These are phyloP conservation scores for Parapsyche elsis DNA, from an alignment of 1,140 invertebrate species.

Conservation along the genomic window DNA sequence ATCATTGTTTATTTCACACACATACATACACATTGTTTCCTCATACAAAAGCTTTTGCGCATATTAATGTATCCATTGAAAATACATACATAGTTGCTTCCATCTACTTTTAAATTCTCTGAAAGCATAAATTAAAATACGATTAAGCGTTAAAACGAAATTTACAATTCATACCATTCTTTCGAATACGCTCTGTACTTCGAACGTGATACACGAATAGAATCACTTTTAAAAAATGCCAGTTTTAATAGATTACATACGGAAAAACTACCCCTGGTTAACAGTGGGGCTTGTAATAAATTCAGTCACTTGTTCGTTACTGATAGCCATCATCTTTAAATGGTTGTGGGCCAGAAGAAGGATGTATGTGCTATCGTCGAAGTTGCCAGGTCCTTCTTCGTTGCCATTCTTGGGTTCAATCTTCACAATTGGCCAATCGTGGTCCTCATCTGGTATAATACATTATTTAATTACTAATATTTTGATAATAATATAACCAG, in stretches of 20 bases:
- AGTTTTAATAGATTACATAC: constrained; percentile 18
- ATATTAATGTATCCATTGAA: too few relatives aligned
- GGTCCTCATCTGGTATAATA: not conserved
- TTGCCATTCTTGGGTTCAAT: constrained; percentile 15
- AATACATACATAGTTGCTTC: too few relatives aligned
- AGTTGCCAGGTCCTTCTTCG: constrained; percentile 6
- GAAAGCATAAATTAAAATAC: too few relatives aligned
- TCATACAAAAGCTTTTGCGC: too few relatives aligned
- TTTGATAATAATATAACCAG: not conserved
- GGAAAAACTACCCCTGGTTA: constrained; percentile 29
- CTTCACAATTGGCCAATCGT: not conserved
- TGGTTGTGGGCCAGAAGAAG: constrained; percentile 26
- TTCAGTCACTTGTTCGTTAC: not conserved
- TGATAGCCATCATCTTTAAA: constrained; percentile 18
- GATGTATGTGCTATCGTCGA: constrained; percentile 13
- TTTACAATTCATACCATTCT: too few relatives aligned
- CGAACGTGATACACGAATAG: not conserved
- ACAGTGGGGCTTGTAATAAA: not conserved
- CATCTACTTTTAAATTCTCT: too few relatives aligned
- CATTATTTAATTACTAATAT: not conserved
- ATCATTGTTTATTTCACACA: too few relatives aligned
- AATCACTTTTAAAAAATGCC: constrained; percentile 1
- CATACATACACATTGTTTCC: too few relatives aligned
- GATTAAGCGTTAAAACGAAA: too few relatives aligned
- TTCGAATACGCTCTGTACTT: too few relatives aligned